A percentile compares a stretch with the other conserved stretches of the same genome.
phyloP scores from a whole-genome alignment of 2,888 invertebrate species.

The Drosophila emarginata region DNA sequence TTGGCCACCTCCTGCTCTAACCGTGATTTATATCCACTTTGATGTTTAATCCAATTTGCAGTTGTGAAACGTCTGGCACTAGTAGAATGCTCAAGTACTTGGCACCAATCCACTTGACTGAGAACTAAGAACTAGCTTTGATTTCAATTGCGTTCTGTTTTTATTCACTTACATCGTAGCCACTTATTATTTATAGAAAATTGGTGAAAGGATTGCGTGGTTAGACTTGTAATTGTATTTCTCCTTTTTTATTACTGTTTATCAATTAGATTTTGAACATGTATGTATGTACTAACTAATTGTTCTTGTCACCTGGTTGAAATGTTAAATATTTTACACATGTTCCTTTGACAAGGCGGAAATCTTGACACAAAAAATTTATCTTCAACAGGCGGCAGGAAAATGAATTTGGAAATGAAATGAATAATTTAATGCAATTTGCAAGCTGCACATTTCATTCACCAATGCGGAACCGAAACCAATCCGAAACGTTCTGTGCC shows the following conservation, averaged over 20 bases:
- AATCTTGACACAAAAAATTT: constrained; percentile 27
- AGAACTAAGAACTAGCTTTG: constrained; percentile 27
- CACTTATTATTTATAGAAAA: constrained; percentile 36
- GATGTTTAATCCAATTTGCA: constrained; percentile 43
- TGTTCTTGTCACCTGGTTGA: constrained; percentile 36
- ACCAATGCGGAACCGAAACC: background rate
- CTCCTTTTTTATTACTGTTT: constrained; percentile 8
- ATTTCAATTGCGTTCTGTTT: constrained; percentile 21
- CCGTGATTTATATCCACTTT: constrained; percentile 14
- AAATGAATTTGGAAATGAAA: constrained; percentile 16
- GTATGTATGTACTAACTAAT: background rate
- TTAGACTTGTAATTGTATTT: constrained; percentile 19
- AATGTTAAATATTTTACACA: constrained; percentile 25
- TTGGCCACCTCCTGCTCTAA: constrained; percentile 31
- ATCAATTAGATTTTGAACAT: constrained; percentile 20
- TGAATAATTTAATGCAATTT: constrained; percentile 67
- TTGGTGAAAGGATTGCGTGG: constrained; percentile 10
- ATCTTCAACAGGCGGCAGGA: constrained; percentile 10
- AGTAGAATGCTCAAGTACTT: constrained; percentile 37
- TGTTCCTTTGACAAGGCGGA: constrained; percentile 12
- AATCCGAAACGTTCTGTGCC: constrained; percentile 33
- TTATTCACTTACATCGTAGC: constrained; percentile 5
- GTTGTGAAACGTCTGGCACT: constrained; percentile 9
- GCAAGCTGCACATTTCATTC: constrained; percentile 29
- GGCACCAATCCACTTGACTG: constrained; percentile 30